These are phyloP conservation scores for Microplitis manilae DNA, from an alignment of 2,888 invertebrate genomes.

Conservation along the genomic window DNA sequence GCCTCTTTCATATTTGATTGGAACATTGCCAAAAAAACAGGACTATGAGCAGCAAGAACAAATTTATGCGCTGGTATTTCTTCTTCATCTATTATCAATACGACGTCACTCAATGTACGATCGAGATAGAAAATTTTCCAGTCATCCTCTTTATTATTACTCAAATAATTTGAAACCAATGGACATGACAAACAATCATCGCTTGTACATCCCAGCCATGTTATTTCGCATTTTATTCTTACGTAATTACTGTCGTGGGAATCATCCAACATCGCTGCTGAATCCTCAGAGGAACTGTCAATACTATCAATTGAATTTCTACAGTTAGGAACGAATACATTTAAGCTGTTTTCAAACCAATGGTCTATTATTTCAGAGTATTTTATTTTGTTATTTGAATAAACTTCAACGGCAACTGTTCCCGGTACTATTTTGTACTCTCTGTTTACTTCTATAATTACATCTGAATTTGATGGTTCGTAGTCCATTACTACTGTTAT, in stretches of 20 bases:
- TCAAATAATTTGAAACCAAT: not conserved
- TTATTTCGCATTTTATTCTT: not conserved
- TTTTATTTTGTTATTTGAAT: not conserved
- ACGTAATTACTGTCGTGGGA: not conserved
- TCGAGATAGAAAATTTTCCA: not conserved
- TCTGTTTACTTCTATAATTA: not conserved
- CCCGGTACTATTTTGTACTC: not conserved
- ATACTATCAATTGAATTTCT: not conserved
- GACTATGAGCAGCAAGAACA: conserved; percentile 10
- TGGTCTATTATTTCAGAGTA: not conserved
- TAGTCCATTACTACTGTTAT: not conserved
- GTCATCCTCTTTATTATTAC: not conserved
- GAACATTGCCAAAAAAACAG: conserved; percentile 12
- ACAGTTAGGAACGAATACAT: not conserved
- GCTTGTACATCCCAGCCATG: not conserved
- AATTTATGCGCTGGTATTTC: conserved; percentile 11
- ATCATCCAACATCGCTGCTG: not conserved
- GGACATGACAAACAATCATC: not conserved
- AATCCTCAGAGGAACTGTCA: not conserved
- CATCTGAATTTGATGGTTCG: not conserved
- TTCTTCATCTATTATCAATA: conserved; percentile 9
- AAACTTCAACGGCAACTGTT: not conserved
- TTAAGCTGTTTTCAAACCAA: not conserved
- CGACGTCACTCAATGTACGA: not conserved
- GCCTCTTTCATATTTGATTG: conserved; percentile 17